Evolutionary conservation across 2,113 vertebrate genomes (phyloP).

Genomic region (Lepisosteus osseus): DNA sequence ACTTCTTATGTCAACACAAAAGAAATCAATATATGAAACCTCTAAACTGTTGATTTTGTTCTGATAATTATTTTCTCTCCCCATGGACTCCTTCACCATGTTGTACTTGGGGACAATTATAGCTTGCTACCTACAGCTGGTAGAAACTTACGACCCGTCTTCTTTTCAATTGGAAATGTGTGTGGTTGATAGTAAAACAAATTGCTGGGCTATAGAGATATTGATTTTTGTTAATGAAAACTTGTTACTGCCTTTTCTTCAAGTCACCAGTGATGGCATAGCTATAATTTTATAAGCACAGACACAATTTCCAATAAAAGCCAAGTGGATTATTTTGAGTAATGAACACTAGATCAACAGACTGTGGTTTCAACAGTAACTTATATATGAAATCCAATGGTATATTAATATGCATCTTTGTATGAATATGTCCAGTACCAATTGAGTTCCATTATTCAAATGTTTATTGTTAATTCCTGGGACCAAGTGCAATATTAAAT

Average conservation of each 20-base stretch:
- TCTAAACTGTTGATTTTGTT: too few species aligned
- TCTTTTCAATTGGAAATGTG: background rate
- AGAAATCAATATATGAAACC: too few species aligned
- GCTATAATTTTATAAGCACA: background rate
- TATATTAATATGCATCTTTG: too few species aligned
- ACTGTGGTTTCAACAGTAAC: background rate
- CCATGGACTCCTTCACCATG: too few species aligned
- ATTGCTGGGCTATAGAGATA: slow-evolving; percentile 5
- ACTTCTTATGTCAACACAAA: too few species aligned
- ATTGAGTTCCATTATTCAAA: too few species aligned
- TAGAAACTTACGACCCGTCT: background rate
- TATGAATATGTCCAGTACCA: too few species aligned
- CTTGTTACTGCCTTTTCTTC: background rate
- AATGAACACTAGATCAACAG: slow-evolving; percentile 2
- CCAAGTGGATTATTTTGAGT: background rate
- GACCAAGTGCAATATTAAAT: background rate
- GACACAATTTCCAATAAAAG: slow-evolving; percentile 2
- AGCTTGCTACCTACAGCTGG: background rate
- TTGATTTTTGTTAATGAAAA: slow-evolving; percentile 17
- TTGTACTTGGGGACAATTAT: too few species aligned
- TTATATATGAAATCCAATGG: background rate
- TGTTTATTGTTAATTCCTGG: too few species aligned
- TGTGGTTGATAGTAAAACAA: background rate
- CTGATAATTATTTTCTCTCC: too few species aligned
- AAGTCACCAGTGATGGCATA: background rate